Evolutionary conservation across 2,113 vertebrate genomes (phyloP).

Genomic region (Heliornis fulica): DNA sequence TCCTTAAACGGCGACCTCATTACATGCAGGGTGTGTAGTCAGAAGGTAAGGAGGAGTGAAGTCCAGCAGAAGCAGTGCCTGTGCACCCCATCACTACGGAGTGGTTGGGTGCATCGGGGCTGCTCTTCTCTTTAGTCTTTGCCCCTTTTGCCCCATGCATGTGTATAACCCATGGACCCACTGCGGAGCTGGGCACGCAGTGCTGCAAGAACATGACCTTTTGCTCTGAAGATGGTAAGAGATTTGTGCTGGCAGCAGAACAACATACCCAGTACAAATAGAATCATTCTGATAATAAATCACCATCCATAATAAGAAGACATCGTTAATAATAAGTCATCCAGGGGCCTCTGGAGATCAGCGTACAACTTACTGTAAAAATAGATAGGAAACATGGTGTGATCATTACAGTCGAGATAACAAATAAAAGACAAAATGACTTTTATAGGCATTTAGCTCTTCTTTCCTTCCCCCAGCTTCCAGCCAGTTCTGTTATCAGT

Average conservation of each 20-base stretch:
- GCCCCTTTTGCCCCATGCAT: neutral
- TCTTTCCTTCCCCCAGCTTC: conserved; percentile 18
- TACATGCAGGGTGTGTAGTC: rapidly evolving
- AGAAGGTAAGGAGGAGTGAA: neutral
- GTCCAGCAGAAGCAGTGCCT: neutral
- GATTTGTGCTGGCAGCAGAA: conserved; percentile 50
- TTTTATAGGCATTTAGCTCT: conserved; percentile 60
- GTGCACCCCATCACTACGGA: rapidly evolving
- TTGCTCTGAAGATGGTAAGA: conserved; percentile 57
- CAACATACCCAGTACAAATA: conserved; percentile 53
- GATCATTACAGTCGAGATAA: conserved; percentile 65
- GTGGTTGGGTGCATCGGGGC: neutral
- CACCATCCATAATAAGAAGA: conserved; percentile 70
- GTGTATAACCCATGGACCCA: neutral
- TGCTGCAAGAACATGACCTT: conserved; percentile 18
- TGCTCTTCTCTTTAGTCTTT: neutral
- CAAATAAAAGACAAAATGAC: conserved; percentile 62
- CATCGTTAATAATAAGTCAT: conserved; percentile 70
- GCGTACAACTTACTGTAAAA: conserved; percentile 64
- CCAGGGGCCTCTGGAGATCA: conserved; percentile 51
- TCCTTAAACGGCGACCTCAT: neutral
- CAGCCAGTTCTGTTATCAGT: neutral
- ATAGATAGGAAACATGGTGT: conserved; percentile 66
- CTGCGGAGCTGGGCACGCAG: neutral
- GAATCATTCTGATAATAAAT: conserved; percentile 70